Percentiles rank a stretch among this genome's conserved stretches.
Conservation (phyloP, 2,113 vertebrate genomes). For the Vulpes ferrilata region DNA sequence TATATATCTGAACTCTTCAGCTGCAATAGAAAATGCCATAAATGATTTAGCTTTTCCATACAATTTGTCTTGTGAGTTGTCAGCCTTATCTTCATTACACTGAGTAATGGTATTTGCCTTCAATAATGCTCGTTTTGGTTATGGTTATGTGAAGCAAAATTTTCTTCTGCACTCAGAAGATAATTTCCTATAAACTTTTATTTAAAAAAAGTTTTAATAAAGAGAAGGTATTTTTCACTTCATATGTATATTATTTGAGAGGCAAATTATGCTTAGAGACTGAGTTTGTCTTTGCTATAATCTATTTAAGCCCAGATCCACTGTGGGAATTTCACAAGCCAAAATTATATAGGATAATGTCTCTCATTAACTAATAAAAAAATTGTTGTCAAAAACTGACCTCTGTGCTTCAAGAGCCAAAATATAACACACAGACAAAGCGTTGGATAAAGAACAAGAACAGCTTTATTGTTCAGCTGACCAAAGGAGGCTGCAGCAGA, state of each 20-base stretch:
- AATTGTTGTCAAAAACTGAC: neutral
- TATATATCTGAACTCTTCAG: neutral
- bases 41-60: neutral
- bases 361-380: neutral
- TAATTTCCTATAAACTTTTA: neutral
- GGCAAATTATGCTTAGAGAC: neutral
- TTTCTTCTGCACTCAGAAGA: neutral
- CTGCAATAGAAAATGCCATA: neutral
- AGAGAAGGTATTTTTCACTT: neutral
- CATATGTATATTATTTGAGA: neutral
- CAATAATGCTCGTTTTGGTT: neutral
- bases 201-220: neutral
- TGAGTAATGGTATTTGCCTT: neutral
- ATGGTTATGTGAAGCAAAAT: neutral
- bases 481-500: neutral
- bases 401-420: neutral
- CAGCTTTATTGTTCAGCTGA: neutral
- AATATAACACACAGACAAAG: neutral
- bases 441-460: neutral
- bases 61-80: neutral
- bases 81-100: neutral
- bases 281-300: neutral
- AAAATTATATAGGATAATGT: neutral
- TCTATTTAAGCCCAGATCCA: neutral
- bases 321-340: neutral